These are phyloP conservation scores for Apis cerana DNA, from an alignment of 1,140 invertebrate genomes.

Conservation along the genomic window DNA sequence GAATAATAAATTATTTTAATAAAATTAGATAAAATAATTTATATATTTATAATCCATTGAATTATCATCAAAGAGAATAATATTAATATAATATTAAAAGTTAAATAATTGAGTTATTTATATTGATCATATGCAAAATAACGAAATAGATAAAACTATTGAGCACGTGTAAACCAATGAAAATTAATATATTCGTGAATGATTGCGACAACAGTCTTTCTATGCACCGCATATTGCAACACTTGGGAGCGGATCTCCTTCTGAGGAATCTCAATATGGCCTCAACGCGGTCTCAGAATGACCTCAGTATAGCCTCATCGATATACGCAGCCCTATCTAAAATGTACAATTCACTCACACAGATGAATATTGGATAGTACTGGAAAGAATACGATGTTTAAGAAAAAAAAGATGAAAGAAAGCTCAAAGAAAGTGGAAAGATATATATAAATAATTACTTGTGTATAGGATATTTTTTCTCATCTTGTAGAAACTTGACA, in stretches of 20 bases:
- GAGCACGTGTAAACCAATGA: background rate
- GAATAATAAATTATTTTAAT: background rate
- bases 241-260: conserved; percentile 40
- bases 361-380: background rate
- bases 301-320: conserved; percentile 25
- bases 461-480: conserved; percentile 8
- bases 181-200: conserved; percentile 27
- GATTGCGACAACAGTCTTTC: conserved; percentile 26
- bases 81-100: too few species aligned
- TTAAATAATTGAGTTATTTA: too few species aligned
- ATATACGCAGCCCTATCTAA: conserved; percentile 4
- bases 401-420: background rate
- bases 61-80: background rate
- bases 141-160: too few species aligned
- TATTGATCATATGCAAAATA: too few species aligned
- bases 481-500: conserved; percentile 42
- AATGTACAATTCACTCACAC: background rate
- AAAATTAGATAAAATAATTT: background rate
- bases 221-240: conserved; percentile 39
- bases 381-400: background rate
- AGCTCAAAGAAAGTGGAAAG: background rate
- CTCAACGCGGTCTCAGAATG: conserved; percentile 10
- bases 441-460: background rate
- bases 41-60: background rate
- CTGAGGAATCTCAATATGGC: conserved; percentile 31